Conservation (phyloP, 2,113 vertebrate species). For the Centropristis striata region DNA sequence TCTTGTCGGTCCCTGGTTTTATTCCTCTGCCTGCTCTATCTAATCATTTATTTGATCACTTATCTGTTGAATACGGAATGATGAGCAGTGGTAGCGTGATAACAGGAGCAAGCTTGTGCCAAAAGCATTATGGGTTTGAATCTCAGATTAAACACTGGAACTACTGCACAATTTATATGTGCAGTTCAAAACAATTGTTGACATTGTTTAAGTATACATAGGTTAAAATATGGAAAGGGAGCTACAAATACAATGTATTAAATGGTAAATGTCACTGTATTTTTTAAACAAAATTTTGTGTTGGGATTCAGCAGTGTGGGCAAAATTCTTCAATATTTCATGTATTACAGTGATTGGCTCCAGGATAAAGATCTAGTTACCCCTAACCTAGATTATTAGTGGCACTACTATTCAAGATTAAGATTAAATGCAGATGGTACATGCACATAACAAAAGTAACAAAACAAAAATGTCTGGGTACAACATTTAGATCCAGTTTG, state of each 20-base stretch:
- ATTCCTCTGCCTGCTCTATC: not conserved
- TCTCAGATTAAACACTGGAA: not conserved
- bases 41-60: slow-evolving; percentile 10
- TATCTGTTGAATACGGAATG: not conserved
- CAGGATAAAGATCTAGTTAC: not conserved
- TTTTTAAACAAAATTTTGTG: not conserved
- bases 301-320: not conserved
- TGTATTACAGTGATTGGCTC: not conserved
- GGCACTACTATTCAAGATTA: not conserved
- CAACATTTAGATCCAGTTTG: not conserved
- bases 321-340: not conserved
- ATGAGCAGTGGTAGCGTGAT: not conserved
- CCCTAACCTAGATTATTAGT: too few species aligned
- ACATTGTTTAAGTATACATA: not conserved
- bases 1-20: not conserved
- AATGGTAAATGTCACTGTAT: not conserved
- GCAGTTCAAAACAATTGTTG: not conserved
- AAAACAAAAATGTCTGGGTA: not conserved
- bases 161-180: not conserved
- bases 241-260: not conserved
- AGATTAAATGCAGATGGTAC: not conserved
- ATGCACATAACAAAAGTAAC: not conserved
- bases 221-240: not conserved
- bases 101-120: not conserved
- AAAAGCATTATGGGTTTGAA: not conserved